Base-by-base conservation (phyloP, 2,113 vertebrate genomes). In the Rhynchomys soricoides region DNA sequence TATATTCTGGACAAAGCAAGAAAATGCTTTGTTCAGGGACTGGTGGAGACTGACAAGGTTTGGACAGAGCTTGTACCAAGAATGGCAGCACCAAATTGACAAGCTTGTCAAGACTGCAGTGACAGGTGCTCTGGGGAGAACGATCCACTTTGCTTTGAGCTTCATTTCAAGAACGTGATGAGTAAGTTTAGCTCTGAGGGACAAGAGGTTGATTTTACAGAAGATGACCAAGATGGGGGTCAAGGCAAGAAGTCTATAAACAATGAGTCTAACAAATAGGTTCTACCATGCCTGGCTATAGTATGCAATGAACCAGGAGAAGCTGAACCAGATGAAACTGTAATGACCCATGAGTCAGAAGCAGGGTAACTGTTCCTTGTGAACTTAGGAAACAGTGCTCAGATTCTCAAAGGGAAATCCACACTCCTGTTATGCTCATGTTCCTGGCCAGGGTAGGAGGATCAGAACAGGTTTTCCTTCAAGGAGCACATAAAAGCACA, bases 301-400 rank as follows among this genome's bases (percentile, higher is more conserved):
- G 98, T 99, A 92, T 99, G 99, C 97, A 99, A 99, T 96, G 99
- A 99, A 93, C 88, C 99, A 95, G 99, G 98, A 0, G 99, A 98
- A 71, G 97, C 98, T 1, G 99, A 99, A 95, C 97, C 71, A 37
- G 98, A 99, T 89, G 31, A 13, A 66, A 31, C 64, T 95, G 6
- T 99, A 99, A 90, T 98, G 98, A 77, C 98, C 98, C 74, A 98
- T 96, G 74, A 98, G 97, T 31, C 98, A 98, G 0, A 99, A 99
- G 0, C 98, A 99, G 77, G 98, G 99, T 34, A 99, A 99, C 89
- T 99, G 98, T 99, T 89, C 99, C 99, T 97, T 99, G 99, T 90
- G 99, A 99, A 96, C 98, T 99, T 88, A 98, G 99, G 31, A 99
- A 99, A 96, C 99, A 99, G 98, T 99, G 99, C 98, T 99, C 99